These are phyloP conservation scores for Synergus gifuensis DNA, from an alignment of 2,888 invertebrate genomes.

Conservation along the genomic window DNA sequence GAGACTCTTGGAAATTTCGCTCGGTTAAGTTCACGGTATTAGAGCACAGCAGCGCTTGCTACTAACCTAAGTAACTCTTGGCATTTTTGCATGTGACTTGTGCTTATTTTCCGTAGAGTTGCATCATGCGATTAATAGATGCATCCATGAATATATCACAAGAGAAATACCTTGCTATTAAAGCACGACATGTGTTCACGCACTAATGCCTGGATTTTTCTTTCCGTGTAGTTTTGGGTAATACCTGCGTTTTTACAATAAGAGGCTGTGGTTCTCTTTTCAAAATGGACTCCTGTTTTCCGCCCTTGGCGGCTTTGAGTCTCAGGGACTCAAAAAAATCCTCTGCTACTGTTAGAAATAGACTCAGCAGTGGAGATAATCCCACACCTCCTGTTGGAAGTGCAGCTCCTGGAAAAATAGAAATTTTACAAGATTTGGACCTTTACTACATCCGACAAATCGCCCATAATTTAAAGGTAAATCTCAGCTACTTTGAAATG, in stretches of 20 bases:
- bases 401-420: conserved; percentile 74
- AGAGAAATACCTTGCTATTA: too few relatives aligned
- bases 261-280: conserved; percentile 19
- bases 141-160: too few relatives aligned
- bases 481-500: not conserved
- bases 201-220: too few relatives aligned
- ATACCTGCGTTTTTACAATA: not conserved
- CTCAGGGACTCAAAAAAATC: conserved; percentile 72
- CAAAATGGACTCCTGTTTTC: conserved; percentile 79
- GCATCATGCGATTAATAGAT: too few relatives aligned
- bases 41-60: too few relatives aligned
- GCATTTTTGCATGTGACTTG: too few relatives aligned
- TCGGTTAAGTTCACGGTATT: too few relatives aligned
- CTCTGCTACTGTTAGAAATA: conserved; percentile 65
- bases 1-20: too few relatives aligned
- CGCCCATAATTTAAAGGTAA: conserved; percentile 80
- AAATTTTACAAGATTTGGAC: conserved; percentile 79
- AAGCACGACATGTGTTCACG: too few relatives aligned
- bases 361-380: conserved; percentile 69
- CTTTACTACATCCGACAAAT: conserved; percentile 80
- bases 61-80: too few relatives aligned
- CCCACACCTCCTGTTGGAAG: conserved; percentile 41
- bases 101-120: too few relatives aligned
- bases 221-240: not conserved
- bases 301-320: conserved; percentile 77